phyloP scores from a whole-genome alignment of 2,888 invertebrate species.

The Allygus modestus region DNA sequence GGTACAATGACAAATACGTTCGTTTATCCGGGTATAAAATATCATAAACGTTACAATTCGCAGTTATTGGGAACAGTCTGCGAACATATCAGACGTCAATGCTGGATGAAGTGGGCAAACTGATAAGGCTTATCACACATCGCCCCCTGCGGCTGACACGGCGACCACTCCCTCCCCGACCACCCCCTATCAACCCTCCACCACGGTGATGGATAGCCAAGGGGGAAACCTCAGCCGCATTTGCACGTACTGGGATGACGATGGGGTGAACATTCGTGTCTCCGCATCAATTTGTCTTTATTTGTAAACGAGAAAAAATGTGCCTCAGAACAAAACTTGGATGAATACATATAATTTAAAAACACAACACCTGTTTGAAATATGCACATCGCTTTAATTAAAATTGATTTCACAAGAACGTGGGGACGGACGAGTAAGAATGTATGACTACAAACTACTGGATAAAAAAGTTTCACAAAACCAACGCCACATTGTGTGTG shows the following conservation, averaged over 20 bases:
- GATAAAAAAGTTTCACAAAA: too few species aligned
- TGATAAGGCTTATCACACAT: conserved; percentile 16
- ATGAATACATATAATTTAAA: too few species aligned
- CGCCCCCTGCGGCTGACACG: conserved; percentile 3
- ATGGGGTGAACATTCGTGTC: background rate
- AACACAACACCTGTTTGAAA: too few species aligned
- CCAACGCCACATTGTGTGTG: too few species aligned
- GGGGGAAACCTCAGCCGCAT: conserved; percentile 23
- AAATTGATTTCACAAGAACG: too few species aligned
- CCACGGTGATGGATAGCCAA: background rate
- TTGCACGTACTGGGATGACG: conserved; percentile 13
- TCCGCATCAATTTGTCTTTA: background rate
- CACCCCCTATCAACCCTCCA: background rate
- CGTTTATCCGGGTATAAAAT: too few species aligned
- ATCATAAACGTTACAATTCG: background rate
- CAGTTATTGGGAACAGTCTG: background rate
- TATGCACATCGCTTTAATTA: too few species aligned
- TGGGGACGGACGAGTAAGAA: too few species aligned
- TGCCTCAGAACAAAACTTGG: too few species aligned
- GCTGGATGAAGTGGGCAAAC: background rate
- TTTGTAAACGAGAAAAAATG: too few species aligned
- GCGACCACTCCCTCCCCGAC: background rate
- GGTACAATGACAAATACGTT: too few species aligned
- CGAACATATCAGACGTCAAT: background rate
- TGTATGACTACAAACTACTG: too few species aligned